Evolutionary conservation across 1,140 invertebrate species (phyloP).

Genomic region (Nylanderia fulva): DNA sequence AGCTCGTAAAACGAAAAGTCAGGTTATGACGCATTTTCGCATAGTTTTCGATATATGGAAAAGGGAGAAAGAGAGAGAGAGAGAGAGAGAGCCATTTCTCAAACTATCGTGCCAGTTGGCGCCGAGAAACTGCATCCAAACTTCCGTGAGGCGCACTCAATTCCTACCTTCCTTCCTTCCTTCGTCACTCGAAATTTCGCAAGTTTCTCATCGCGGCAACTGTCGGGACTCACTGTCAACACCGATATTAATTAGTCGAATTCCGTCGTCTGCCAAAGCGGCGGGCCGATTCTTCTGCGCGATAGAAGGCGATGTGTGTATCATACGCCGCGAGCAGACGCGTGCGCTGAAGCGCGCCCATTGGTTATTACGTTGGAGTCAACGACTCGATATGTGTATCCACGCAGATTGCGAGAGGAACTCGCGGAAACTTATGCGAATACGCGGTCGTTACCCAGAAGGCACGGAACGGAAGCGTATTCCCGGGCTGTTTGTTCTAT

Average conservation of each 20-base stretch:
- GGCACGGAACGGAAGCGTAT: constrained; percentile 73
- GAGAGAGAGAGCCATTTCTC: constrained; percentile 15
- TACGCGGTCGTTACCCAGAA: constrained; percentile 72
- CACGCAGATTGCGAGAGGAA: constrained; percentile 74
- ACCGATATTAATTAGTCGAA: constrained; percentile 77
- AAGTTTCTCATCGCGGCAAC: constrained; percentile 61
- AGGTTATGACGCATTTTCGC: neutral
- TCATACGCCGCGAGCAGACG: constrained; percentile 33
- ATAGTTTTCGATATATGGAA: constrained; percentile 16
- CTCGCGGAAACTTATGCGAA: constrained; percentile 75
- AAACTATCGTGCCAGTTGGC: constrained; percentile 14
- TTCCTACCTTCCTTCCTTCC: constrained; percentile 42
- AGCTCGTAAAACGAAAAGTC: neutral
- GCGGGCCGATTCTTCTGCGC: constrained; percentile 61
- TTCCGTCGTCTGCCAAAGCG: constrained; percentile 54
- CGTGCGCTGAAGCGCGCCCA: constrained; percentile 55
- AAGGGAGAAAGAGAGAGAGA: no score
- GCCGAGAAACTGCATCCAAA: constrained; percentile 30
- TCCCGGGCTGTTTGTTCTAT: constrained; percentile 82
- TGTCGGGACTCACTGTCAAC: constrained; percentile 68
- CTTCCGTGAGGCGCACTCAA: constrained; percentile 38
- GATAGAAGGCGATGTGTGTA: constrained; percentile 41
- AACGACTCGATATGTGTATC: constrained; percentile 72
- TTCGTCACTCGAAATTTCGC: constrained; percentile 50
- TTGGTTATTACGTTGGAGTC: constrained; percentile 73